These are phyloP conservation scores for Pantala flavescens DNA, from an alignment of 1,140 invertebrate genomes.

Conservation along the genomic window DNA sequence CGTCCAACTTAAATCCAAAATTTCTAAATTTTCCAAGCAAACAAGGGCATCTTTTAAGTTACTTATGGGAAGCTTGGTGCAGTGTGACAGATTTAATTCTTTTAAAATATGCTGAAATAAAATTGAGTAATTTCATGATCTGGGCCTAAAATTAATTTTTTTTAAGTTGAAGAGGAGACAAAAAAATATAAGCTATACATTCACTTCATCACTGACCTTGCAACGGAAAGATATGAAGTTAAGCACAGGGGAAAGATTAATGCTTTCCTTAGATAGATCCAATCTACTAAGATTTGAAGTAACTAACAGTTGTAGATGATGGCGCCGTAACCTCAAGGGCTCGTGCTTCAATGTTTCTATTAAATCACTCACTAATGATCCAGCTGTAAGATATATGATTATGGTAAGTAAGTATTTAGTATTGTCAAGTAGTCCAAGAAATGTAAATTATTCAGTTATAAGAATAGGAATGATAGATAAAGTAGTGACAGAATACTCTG, in stretches of 20 bases:
- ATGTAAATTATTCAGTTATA: too few species aligned
- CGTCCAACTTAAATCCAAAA: constrained; percentile 6
- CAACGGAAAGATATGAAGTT: background rate
- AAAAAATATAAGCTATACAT: too few species aligned
- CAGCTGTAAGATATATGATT: background rate
- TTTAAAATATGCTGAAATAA: background rate
- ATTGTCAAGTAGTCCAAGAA: too few species aligned
- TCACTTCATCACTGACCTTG: background rate
- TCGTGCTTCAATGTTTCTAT: background rate
- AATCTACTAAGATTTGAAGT: background rate
- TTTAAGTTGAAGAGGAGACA: too few species aligned
- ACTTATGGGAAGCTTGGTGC: background rate
- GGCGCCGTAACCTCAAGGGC: background rate
- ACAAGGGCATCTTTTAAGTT: background rate
- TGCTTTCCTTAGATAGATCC: background rate
- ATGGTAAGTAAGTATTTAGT: too few species aligned
- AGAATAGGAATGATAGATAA: too few species aligned
- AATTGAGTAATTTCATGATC: too few species aligned
- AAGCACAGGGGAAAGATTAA: background rate
- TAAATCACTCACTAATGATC: background rate
- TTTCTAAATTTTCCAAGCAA: background rate
- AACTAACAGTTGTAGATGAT: background rate
- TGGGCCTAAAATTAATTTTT: too few species aligned
- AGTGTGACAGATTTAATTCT: background rate
- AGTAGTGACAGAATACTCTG: too few species aligned